Evolutionary conservation across 2,113 vertebrate species (phyloP).

Genomic region (Terrapene triunguis): DNA sequence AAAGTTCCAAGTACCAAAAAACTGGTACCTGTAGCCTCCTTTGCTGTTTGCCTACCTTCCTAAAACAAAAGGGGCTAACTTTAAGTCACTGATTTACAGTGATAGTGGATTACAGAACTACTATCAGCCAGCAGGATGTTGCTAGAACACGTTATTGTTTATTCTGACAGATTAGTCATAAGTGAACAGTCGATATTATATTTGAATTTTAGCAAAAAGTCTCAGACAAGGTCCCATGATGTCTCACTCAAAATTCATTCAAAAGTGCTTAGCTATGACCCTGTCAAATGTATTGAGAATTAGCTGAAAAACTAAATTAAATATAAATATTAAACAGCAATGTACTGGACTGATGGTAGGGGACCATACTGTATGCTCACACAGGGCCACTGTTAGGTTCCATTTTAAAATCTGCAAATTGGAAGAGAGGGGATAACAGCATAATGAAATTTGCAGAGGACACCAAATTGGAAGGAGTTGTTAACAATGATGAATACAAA

Average conservation of each 20-base stretch:
- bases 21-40: neutral
- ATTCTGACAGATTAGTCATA: neutral
- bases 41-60: neutral
- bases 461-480: slow-evolving; percentile 34
- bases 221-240: neutral
- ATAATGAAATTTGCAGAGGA: slow-evolving; percentile 50
- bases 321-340: neutral
- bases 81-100: fast-evolving
- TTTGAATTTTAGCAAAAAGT: neutral
- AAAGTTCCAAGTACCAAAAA: neutral
- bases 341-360: neutral
- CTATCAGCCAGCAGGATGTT: fast-evolving
- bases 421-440: slow-evolving; percentile 42
- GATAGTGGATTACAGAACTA: neutral
- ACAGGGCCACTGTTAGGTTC: slow-evolving; percentile 2
- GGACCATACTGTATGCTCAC: neutral
- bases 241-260: neutral
- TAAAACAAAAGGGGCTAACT: neutral
- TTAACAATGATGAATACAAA: slow-evolving; percentile 46
- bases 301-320: neutral
- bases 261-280: neutral
- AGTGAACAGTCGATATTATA: neutral
- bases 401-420: slow-evolving; percentile 36
- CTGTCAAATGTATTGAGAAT: neutral
- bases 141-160: neutral